Evolutionary conservation across 2,888 invertebrate genomes (phyloP), one percentile per base, ranked within the genome.

Genomic region (Athripsodes cinereus): DNA sequence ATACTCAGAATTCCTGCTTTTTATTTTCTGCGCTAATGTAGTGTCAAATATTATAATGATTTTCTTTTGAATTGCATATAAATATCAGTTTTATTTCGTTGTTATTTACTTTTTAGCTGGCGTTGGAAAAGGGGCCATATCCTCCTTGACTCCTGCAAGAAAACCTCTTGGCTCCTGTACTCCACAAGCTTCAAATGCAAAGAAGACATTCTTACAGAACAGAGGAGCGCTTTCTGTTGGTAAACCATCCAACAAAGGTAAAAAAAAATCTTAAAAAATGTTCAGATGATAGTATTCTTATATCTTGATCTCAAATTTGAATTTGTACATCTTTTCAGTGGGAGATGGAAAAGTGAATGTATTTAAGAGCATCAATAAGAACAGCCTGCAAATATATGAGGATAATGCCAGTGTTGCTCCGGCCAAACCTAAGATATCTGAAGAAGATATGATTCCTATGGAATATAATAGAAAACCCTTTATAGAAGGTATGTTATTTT

Each of bases 161-260:
- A 56, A 34, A 46, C 22, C 31, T 50, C 21, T 21, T 46, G 51
- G 22, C 46, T 21, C 2, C 46, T 52, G 26, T 34, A 50, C 50
- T 35, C 56, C 13, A 51, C 40, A 19, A 2, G 26, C 47, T 16
- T 44, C 44, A 20, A 22, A n/a, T 3, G 52, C 44, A 21, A 56
- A 56, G 46, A 56, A 56, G 31, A 22, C 56, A 1, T 56, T 56
- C 31, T 46, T 56, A 13, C 52, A 52, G 8, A 56, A 56, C 21
- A 56, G 18, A 11, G 20, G 56, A 8, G 51, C 56, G 11, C 47
- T 40, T 13, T 40, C 40, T 40, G 40, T 40, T 2, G 40, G 40
- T 2, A 40, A 40, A 40, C 56, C 26, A 46, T 52, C 16, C 56
- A 56, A 40, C 20, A 10, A 13, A 22, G 19, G 40, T 40, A 40